A percentile compares a stretch with the other conserved stretches of the same genome.
These are phyloP conservation scores for Eriocheir sinensis DNA, from an alignment of 1,140 invertebrate species.

Conservation along the genomic window DNA sequence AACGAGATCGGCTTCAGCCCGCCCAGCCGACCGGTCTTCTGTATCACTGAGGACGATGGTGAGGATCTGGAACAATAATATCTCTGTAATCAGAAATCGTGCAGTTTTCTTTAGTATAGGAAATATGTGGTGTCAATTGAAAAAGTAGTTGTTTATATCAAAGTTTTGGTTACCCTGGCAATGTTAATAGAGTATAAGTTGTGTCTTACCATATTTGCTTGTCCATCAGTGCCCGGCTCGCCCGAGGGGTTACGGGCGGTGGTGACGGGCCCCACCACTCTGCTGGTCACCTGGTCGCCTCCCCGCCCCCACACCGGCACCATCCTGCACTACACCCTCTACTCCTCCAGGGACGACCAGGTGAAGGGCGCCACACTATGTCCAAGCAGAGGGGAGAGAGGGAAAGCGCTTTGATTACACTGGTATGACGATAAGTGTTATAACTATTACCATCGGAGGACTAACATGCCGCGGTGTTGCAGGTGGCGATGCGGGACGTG, in stretches of 20 bases:
- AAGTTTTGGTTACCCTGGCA: too few species aligned
- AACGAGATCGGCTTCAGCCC: constrained; percentile 84
- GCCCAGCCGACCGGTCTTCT: constrained; percentile 80
- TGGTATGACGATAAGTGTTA: not conserved
- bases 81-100: too few species aligned
- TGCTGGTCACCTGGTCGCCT: constrained; percentile 73
- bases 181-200: not conserved
- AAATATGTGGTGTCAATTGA: too few species aligned
- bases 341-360: constrained; percentile 73
- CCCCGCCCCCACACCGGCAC: constrained; percentile 56
- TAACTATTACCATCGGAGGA: not conserved
- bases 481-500: constrained; percentile 72
- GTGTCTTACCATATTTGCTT: not conserved
- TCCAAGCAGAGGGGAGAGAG: not conserved
- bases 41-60: constrained; percentile 82
- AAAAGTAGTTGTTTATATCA: too few species aligned
- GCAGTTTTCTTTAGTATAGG: too few species aligned
- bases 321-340: constrained; percentile 76
- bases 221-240: constrained; percentile 62
- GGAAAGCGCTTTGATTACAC: not conserved
- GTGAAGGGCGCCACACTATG: constrained; percentile 43
- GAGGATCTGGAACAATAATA: not conserved
- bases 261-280: constrained; percentile 64
- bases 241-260: constrained; percentile 55
- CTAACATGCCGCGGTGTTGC: not conserved